Conservation (phyloP, 2,797 vertebrate genomes). For the Argentina silus region DNA sequence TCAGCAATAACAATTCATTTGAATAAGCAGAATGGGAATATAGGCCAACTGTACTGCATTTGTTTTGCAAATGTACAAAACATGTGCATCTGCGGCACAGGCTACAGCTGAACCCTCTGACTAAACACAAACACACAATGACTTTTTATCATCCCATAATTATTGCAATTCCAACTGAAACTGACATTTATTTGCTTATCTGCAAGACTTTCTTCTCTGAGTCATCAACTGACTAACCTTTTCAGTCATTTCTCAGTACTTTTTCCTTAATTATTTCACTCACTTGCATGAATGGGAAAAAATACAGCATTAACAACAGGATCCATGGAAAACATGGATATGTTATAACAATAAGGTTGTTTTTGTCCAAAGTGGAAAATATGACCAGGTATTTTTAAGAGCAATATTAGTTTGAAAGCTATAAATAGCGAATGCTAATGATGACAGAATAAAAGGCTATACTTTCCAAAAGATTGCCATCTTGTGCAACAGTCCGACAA, state of each 20-base stretch:
- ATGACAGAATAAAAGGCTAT: neutral
- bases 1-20: constrained; percentile 23
- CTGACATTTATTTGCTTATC: neutral
- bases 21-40: neutral
- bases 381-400: neutral
- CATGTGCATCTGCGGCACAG: no score
- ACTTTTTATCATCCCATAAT: neutral
- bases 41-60: no score
- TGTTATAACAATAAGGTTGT: neutral
- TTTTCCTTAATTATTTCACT: constrained; percentile 36
- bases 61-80: no score
- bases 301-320: constrained; percentile 4
- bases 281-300: constrained; percentile 30
- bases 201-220: neutral
- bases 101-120: neutral
- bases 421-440: neutral
- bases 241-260: constrained; percentile 26
- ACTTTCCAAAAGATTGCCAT: neutral
- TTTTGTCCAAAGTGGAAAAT: neutral
- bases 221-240: constrained; percentile 32
- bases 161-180: neutral
- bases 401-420: neutral
- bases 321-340: neutral
- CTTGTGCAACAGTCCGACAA: neutral
- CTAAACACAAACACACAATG: neutral